phyloP scores from a whole-genome alignment of 30 jellyfish, hydroid and myxozoan species.

The Pelagia noctiluca region DNA sequence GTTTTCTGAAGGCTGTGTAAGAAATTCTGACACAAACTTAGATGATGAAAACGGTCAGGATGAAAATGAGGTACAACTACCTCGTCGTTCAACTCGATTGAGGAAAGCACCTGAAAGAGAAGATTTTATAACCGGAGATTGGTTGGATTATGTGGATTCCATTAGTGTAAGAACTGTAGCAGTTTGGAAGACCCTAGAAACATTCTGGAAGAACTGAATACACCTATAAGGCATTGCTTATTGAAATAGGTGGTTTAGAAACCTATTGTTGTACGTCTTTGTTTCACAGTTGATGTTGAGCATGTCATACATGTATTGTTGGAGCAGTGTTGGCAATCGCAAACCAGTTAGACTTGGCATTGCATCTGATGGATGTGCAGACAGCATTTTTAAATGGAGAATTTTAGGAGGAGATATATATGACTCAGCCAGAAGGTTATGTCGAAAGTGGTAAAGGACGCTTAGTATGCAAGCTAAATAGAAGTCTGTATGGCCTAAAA shows the following conservation, averaged over 20 bases:
- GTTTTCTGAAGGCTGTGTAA: neutral
- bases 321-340: neutral
- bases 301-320: too few relatives aligned
- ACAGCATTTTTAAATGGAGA: too few relatives aligned
- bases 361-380: too few relatives aligned
- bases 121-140: conserved; percentile 10
- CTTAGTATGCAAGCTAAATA: neutral
- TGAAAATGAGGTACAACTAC: neutral
- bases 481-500: neutral
- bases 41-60: neutral
- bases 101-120: conserved; percentile 10
- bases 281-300: too few relatives aligned
- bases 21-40: neutral
- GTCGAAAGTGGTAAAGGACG: neutral
- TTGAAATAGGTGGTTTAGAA: neutral
- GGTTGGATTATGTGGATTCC: neutral
- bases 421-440: neutral
- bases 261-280: neutral
- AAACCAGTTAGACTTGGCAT: too few relatives aligned
- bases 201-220: neutral
- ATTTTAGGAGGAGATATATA: neutral
- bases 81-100: conserved; percentile 23
- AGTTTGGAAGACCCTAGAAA: neutral
- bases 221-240: neutral
- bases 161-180: neutral